Percentiles rank a stretch among this genome's conserved stretches.
phyloP scores from a whole-genome alignment of 2,888 invertebrate genomes.

The Melanargia galathea region DNA sequence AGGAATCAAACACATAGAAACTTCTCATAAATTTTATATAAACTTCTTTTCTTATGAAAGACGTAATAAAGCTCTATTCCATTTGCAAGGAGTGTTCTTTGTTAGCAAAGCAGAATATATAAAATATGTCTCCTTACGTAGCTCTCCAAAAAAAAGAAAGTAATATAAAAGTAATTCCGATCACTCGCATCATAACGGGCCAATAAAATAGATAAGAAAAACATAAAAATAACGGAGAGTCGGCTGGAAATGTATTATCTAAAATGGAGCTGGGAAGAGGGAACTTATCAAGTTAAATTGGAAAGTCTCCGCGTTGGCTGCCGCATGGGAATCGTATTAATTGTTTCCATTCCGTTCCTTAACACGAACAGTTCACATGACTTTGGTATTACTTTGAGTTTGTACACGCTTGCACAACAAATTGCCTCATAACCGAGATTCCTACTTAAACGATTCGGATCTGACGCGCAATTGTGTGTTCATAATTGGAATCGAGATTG shows the following conservation, averaged over 20 bases:
- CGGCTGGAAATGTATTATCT: conserved; percentile 35
- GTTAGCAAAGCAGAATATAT: not conserved
- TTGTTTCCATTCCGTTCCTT: conserved; percentile 47
- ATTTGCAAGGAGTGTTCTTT: not conserved
- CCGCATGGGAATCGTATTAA: conserved; percentile 51
- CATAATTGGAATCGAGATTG: not conserved
- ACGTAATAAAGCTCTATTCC: not conserved
- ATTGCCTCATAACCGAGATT: conserved; percentile 45
- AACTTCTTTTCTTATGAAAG: not conserved
- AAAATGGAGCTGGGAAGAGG: conserved; percentile 34
- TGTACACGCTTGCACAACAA: conserved; percentile 47
- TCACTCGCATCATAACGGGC: conserved; percentile 41
- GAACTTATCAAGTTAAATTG: conserved; percentile 43
- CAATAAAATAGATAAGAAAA: conserved; percentile 44
- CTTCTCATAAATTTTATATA: too few relatives aligned
- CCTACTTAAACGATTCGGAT: conserved; percentile 22
- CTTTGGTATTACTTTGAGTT: conserved; percentile 49
- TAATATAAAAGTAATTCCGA: conserved; percentile 34
- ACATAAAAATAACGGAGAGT: conserved; percentile 38
- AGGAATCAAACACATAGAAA: too few relatives aligned
- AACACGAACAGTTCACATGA: conserved; percentile 54
- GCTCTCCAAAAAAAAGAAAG: conserved; percentile 8
- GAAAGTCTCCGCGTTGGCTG: conserved; percentile 38
- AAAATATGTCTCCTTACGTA: not conserved
- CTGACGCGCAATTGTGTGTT: not conserved